Conservation (phyloP, 2,797 vertebrate species). For the Gallirallus australis region DNA sequence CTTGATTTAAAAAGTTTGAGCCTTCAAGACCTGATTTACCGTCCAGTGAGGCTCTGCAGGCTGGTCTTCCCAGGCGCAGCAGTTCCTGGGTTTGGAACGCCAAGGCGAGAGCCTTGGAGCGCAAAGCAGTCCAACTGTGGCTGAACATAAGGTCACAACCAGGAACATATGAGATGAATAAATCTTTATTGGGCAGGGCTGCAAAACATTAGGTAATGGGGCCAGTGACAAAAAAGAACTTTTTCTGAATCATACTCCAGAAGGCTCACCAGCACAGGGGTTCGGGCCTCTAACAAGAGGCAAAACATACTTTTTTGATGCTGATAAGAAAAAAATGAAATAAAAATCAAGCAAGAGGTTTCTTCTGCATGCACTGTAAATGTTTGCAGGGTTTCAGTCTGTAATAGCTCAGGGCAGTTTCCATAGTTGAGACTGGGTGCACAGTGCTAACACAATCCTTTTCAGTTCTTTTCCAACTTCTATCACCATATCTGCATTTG, state of each 20-base stretch:
- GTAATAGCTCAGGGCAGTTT: background rate
- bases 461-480: background rate
- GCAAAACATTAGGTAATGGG: slow-evolving; percentile 67
- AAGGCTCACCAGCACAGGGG: background rate
- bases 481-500: background rate
- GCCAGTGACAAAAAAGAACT: slow-evolving; percentile 26
- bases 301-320: background rate
- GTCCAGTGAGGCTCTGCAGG: background rate
- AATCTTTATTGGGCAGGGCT: slow-evolving; percentile 57
- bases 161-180: slow-evolving; percentile 61
- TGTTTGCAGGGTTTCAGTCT: background rate
- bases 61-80: background rate
- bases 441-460: background rate
- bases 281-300: background rate
- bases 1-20: background rate
- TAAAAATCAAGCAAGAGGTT: background rate
- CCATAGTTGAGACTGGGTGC: background rate
- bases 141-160: slow-evolving; percentile 64
- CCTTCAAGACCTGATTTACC: slow-evolving; percentile 4
- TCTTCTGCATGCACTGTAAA: background rate
- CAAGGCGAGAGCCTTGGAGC: background rate
- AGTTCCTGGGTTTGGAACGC: background rate
- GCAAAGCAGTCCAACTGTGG: background rate
- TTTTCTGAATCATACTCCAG: slow-evolving; percentile 26
- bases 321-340: background rate